A percentile compares a stretch with the other conserved stretches of the same genome.
Conservation (phyloP, 1,140 invertebrate species). For the Diplogasteroides magnus region DNA sequence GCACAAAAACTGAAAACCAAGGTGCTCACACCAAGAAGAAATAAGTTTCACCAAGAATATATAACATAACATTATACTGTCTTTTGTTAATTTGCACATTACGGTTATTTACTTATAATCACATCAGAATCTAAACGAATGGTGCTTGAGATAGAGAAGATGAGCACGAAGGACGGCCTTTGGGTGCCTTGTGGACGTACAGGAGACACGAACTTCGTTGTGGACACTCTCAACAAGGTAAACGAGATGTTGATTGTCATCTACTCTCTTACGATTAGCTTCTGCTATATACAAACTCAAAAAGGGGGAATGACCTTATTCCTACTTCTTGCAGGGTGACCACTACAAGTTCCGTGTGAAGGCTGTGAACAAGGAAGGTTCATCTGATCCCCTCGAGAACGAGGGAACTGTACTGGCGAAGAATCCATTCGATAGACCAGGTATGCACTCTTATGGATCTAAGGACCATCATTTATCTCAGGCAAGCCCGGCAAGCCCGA, state of each 20-base stretch:
- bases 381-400: constrained; percentile 85
- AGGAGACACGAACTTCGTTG: constrained; percentile 46
- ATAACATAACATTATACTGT: not conserved
- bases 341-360: constrained; percentile 93
- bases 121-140: too few relatives aligned
- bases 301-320: not conserved
- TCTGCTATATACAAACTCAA: too few relatives aligned
- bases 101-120: too few relatives aligned
- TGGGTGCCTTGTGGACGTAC: constrained; percentile 51
- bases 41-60: too few relatives aligned
- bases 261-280: constrained; percentile 69
- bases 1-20: too few relatives aligned
- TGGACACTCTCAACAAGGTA: constrained; percentile 49
- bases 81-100: not conserved
- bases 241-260: not conserved
- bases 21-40: too few relatives aligned
- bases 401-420: constrained; percentile 82
- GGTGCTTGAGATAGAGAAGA: constrained; percentile 42
- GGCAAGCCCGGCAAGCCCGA: constrained; percentile 83
- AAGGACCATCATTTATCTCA: too few relatives aligned
- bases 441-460: too few relatives aligned
- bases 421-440: constrained; percentile 77
- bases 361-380: constrained; percentile 88
- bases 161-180: constrained; percentile 50
- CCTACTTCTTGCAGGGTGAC: constrained; percentile 19